phyloP scores from a whole-genome alignment of 2,113 vertebrate genomes.

The Onychostoma macrolepis region DNA sequence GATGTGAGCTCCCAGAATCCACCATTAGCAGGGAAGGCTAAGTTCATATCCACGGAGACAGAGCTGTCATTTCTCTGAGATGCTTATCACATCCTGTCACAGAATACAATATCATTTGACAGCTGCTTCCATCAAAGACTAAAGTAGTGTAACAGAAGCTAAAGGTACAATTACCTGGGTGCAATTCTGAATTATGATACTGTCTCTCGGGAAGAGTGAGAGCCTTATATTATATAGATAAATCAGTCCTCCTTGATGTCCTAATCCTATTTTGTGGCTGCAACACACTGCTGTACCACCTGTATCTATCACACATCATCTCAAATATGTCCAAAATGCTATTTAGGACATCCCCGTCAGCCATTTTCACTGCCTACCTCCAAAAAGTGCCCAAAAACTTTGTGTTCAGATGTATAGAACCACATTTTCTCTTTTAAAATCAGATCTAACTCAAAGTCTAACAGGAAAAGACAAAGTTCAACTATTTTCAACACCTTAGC shows the following conservation, averaged over 20 bases:
- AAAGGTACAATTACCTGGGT: constrained; percentile 61
- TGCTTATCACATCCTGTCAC: constrained; percentile 27
- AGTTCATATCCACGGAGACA: background rate
- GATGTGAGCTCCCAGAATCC: constrained; percentile 4
- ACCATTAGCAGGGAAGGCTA: background rate
- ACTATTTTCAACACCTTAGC: constrained; percentile 45
- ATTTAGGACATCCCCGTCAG: background rate
- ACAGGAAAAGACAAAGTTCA: constrained; percentile 21
- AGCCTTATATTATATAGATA: background rate
- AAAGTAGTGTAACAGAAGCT: constrained; percentile 52
- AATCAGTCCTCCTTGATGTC: background rate
- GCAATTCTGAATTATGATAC: constrained; percentile 54
- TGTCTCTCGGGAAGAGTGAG: constrained; percentile 28
- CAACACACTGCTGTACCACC: background rate
- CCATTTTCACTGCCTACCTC: background rate
- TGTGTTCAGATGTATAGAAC: background rate
- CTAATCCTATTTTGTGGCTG: background rate
- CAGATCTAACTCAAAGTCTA: background rate
- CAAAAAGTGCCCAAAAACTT: background rate
- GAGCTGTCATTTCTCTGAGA: constrained; percentile 30
- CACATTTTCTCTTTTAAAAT: background rate
- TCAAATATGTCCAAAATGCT: constrained; percentile 1
- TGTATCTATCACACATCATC: background rate
- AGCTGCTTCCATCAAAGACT: constrained; percentile 43
- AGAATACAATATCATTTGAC: constrained; percentile 14